A percentile compares a stretch with the other conserved stretches of the same genome.
Conservation (phyloP, 2,797 vertebrate species). For the Myripristis murdjan region DNA sequence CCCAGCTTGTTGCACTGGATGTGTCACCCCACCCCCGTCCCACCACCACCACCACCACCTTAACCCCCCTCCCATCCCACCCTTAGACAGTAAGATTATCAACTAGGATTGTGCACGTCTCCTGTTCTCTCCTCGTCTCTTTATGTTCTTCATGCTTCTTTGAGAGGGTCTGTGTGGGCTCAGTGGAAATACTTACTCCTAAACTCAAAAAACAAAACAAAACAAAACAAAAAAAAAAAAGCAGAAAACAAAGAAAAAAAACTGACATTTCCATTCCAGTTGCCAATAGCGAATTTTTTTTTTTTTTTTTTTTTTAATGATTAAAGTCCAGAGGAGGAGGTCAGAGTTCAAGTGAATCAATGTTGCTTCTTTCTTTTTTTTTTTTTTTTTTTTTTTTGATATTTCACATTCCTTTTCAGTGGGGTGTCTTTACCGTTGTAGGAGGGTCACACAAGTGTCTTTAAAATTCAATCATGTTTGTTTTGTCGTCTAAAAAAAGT, state of each 20-base stretch:
- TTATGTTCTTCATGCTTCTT: constrained; percentile 4
- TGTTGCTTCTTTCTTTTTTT: constrained; percentile 20
- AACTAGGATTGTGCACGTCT: constrained; percentile 36
- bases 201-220: constrained; percentile 46
- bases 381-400: too few relatives aligned
- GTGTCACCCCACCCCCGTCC: constrained; percentile 8
- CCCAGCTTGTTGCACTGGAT: constrained; percentile 31
- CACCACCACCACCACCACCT: too few relatives aligned
- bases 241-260: constrained; percentile 51
- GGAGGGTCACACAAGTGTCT: constrained; percentile 55
- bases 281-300: constrained; percentile 60
- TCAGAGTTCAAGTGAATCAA: constrained; percentile 65
- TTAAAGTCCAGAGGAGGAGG: constrained; percentile 69
- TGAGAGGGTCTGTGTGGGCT: constrained; percentile 27
- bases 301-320: background rate
- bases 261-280: constrained; percentile 79
- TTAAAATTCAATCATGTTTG: constrained; percentile 43
- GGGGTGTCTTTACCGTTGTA: constrained; percentile 40
- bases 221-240: too few relatives aligned
- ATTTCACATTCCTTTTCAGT: constrained; percentile 17
- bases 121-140: constrained; percentile 1
- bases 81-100: constrained; percentile 47
- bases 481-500: constrained; percentile 63
- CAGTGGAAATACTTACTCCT: constrained; percentile 22
- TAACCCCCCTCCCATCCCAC: background rate